A percentile compares a stretch with the other conserved stretches of the same genome.
Evolutionary conservation across 2,888 invertebrate genomes (phyloP).

Genomic region (Troides helena): DNA sequence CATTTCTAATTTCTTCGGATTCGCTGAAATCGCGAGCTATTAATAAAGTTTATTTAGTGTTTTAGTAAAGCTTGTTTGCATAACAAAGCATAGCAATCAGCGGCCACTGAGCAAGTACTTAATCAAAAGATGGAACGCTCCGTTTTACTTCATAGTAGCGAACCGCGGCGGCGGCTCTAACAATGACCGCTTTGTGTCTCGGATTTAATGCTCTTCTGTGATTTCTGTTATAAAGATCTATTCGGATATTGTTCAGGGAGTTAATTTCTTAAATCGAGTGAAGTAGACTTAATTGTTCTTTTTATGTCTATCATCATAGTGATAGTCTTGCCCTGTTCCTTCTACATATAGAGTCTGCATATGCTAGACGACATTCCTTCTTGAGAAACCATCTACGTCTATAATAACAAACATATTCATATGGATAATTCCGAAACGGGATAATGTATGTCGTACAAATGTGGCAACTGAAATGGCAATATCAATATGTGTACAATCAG

Average conservation of each 20-base stretch:
- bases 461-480: not conserved
- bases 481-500: conserved; percentile 4
- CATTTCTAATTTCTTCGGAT: conserved; percentile 18
- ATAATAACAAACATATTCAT: not conserved
- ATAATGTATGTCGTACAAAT: not conserved
- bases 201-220: conserved; percentile 5
- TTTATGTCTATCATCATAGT: too few species aligned
- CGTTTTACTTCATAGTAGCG: conserved; percentile 15
- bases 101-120: conserved; percentile 14
- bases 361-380: too few species aligned
- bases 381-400: too few species aligned
- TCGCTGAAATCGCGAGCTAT: conserved; percentile 26
- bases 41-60: conserved; percentile 27
- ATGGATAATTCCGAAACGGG: not conserved
- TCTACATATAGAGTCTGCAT: too few species aligned
- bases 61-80: conserved; percentile 26
- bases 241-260: not conserved
- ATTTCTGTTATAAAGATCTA: conserved; percentile 1
- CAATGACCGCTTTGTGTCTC: conserved; percentile 12
- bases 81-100: conserved; percentile 29
- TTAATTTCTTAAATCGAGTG: not conserved
- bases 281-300: not conserved
- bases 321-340: not conserved
- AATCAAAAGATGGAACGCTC: conserved; percentile 20
- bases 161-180: not conserved